Evolutionary conservation across 2,113 vertebrate genomes (phyloP).

Genomic region (Serinus canaria): DNA sequence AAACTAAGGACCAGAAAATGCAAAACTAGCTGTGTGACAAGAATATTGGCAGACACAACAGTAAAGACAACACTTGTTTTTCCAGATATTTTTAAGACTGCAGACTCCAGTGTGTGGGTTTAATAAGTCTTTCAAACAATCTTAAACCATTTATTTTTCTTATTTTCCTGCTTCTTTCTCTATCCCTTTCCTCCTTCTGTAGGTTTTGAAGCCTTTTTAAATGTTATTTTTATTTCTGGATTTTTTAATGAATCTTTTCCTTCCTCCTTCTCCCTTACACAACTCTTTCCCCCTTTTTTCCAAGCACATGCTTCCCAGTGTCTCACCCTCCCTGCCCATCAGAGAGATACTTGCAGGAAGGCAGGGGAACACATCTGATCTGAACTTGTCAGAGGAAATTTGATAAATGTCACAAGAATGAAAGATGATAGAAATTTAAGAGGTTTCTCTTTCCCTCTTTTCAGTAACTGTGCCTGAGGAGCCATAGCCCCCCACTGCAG

Average conservation of each 20-base stretch:
- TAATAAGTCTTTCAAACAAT: not conserved
- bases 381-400: conserved; percentile 57
- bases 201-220: not conserved
- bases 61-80: not conserved
- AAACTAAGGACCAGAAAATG: not conserved
- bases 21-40: not conserved
- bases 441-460: conserved; percentile 1
- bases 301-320: not conserved
- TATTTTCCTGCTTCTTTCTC: not conserved
- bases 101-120: not conserved
- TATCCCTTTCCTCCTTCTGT: not conserved
- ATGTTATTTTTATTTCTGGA: not conserved
- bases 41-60: not conserved
- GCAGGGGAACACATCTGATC: not conserved
- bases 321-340: conserved; percentile 10
- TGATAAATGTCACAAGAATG: conserved; percentile 56
- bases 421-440: conserved; percentile 60
- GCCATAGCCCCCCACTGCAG: not conserved
- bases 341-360: not conserved
- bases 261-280: not conserved
- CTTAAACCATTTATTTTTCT: not conserved
- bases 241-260: not conserved
- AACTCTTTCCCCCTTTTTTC: not conserved
- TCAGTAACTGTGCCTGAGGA: conserved; percentile 27
- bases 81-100: not conserved